A percentile compares a stretch with the other conserved stretches of the same genome.
These are phyloP conservation scores for Galemys pyrenaicus DNA, from an alignment of 2,113 vertebrate species.

Conservation along the genomic window DNA sequence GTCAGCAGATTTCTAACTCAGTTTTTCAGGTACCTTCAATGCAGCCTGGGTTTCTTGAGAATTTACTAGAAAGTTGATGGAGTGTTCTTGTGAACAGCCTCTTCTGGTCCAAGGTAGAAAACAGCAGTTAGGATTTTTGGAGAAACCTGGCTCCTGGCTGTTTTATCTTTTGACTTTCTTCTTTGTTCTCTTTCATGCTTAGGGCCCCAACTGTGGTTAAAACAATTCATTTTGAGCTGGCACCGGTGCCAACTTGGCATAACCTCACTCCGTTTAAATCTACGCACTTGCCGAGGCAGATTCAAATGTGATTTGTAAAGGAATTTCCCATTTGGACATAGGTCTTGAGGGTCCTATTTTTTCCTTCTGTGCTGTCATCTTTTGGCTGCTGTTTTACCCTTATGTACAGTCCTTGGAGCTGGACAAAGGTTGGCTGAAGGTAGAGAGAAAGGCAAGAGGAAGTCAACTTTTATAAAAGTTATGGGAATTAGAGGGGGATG, in stretches of 20 bases:
- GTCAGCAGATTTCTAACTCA: background rate
- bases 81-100: background rate
- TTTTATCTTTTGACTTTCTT: background rate
- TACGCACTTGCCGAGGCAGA: background rate
- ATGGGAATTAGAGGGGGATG: background rate
- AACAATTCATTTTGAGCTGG: background rate
- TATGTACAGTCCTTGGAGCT: background rate
- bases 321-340: slow-evolving; percentile 1
- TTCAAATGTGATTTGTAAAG: background rate
- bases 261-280: background rate
- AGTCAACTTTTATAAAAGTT: background rate
- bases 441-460: background rate
- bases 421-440: background rate
- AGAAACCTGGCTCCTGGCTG: background rate
- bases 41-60: background rate
- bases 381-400: background rate
- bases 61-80: background rate
- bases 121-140: background rate
- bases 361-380: background rate
- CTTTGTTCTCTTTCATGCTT: background rate
- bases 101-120: background rate
- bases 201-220: background rate
- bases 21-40: background rate
- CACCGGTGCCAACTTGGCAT: background rate
- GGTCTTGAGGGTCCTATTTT: background rate